Conservation (phyloP, 2,113 vertebrate species). For the Sinocyclocheilus rhinocerous region DNA sequence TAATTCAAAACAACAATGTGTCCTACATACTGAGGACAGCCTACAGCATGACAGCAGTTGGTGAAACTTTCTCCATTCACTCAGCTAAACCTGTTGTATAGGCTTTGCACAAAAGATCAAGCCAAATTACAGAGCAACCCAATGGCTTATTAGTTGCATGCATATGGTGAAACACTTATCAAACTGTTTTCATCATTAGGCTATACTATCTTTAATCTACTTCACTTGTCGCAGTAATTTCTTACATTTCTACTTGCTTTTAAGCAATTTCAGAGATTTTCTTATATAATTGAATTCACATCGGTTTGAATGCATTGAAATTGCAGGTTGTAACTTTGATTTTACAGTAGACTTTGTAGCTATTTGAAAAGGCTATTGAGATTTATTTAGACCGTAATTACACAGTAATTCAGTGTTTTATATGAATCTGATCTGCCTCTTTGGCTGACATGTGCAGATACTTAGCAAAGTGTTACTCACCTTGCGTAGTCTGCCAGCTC, state of each 20-base stretch:
- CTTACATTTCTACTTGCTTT: neutral
- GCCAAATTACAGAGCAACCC: neutral
- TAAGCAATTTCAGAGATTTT: neutral
- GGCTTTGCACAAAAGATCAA: constrained; percentile 38
- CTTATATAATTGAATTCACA: neutral
- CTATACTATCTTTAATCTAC: neutral
- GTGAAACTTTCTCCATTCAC: constrained; percentile 36
- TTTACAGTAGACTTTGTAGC: neutral
- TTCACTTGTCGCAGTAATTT: neutral
- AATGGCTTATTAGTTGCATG: neutral
- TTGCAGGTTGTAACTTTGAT: neutral
- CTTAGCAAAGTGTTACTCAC: constrained; percentile 73
- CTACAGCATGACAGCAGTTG: constrained; percentile 42
- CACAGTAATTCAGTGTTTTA: neutral
- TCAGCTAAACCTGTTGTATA: constrained; percentile 42
- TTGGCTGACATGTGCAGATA: neutral
- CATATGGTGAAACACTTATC: neutral
- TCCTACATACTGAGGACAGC: constrained; percentile 41
- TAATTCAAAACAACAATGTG: constrained; percentile 53
- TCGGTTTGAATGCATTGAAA: neutral
- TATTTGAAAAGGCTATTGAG: neutral
- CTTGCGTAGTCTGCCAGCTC: constrained; percentile 97
- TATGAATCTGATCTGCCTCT: neutral
- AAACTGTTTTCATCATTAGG: neutral
- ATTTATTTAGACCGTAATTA: neutral